Conservation (phyloP, 2,888 invertebrate genomes). For the Phalangium opilio region DNA sequence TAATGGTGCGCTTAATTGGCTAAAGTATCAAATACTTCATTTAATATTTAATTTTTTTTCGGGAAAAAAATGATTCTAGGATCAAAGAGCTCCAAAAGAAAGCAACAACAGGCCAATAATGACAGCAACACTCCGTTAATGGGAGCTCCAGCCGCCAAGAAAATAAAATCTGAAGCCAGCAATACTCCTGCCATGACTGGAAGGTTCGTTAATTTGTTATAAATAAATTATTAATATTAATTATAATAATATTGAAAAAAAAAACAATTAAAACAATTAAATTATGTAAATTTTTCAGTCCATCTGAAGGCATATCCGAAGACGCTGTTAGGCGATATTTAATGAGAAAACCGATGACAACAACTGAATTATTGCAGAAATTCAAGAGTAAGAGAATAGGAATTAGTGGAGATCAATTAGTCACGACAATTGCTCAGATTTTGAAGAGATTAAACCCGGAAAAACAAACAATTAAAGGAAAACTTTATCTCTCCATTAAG, state of each 20-base stretch:
- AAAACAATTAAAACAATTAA: background rate
- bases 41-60: no score
- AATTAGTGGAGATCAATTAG: constrained; percentile 72
- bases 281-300: constrained; percentile 28
- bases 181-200: no score
- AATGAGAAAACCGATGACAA: constrained; percentile 92
- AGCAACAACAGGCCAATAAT: no score
- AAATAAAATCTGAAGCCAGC: no score
- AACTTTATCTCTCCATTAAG: constrained; percentile 84
- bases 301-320: constrained; percentile 79
- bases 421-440: constrained; percentile 84
- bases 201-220: background rate
- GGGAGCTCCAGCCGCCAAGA: no score
- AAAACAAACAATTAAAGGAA: constrained; percentile 77
- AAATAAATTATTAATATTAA: background rate
- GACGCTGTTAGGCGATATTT: constrained; percentile 87
- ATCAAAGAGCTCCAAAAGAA: no score
- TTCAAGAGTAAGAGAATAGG: constrained; percentile 89
- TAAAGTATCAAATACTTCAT: no score
- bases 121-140: no score
- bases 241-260: background rate
- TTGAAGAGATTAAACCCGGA: constrained; percentile 86
- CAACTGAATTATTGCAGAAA: constrained; percentile 84
- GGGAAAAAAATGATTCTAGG: no score
- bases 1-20: no score